A percentile compares a stretch with the other conserved stretches of the same genome.
phyloP scores from a whole-genome alignment of 2,888 invertebrate species.

The Amblyteles armatorius region DNA sequence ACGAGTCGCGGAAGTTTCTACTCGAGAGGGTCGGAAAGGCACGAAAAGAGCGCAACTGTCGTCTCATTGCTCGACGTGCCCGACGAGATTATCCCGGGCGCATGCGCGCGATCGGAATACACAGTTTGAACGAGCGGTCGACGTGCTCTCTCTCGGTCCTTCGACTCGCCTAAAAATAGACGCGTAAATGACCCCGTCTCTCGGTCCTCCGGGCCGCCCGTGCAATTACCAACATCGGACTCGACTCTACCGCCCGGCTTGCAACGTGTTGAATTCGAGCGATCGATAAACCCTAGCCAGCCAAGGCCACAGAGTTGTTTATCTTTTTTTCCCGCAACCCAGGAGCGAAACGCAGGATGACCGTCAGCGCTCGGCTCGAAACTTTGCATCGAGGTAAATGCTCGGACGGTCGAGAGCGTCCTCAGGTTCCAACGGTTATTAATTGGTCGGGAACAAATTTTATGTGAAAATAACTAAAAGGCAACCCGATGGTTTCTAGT shows the following conservation, averaged over 20 bases:
- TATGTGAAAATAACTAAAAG: too few relatives aligned
- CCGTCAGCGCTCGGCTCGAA: neutral
- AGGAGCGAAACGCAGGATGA: neutral
- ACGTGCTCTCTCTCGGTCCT: conserved; percentile 21
- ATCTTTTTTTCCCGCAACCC: conserved; percentile 9
- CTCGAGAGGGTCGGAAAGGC: neutral
- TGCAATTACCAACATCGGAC: neutral
- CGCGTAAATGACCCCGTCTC: conserved; percentile 57
- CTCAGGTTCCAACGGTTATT: too few relatives aligned
- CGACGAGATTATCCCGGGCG: conserved; percentile 34
- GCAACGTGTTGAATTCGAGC: conserved; percentile 54
- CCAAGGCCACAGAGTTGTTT: conserved; percentile 31
- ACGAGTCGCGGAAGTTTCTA: conserved; percentile 1
- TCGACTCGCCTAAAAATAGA: conserved; percentile 62
- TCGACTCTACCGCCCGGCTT: conserved; percentile 1
- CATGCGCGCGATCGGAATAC: neutral
- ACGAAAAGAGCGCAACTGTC: conserved; percentile 11
- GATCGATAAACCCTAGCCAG: conserved; percentile 59
- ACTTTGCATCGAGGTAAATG: neutral
- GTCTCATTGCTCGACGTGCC: neutral
- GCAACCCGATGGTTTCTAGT: too few relatives aligned
- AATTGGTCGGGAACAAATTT: too few relatives aligned
- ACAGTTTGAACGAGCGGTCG: conserved; percentile 57
- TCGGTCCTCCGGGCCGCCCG: conserved; percentile 1
- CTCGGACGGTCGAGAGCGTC: too few relatives aligned